phyloP scores from a whole-genome alignment of 64 coral and sea anemone genomes.

The Hydrozoanthus tunicans region DNA sequence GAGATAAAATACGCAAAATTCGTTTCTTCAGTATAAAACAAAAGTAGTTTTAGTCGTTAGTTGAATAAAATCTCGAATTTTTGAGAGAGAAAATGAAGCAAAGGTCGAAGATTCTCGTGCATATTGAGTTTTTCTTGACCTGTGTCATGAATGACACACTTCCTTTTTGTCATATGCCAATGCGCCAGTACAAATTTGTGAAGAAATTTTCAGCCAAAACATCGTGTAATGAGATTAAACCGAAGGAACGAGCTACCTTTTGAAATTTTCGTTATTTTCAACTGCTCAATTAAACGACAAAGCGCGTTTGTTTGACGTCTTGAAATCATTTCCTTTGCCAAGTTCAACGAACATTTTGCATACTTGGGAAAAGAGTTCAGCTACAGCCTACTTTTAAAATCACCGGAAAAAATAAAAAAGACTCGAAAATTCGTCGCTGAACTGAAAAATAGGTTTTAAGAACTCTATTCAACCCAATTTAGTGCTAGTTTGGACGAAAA shows the following conservation, averaged over 20 bases:
- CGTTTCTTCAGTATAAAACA: background rate
- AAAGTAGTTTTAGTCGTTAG: background rate
- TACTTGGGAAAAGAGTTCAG: constrained; percentile 41
- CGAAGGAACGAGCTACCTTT: background rate
- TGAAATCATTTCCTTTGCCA: constrained; percentile 46
- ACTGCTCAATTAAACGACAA: background rate
- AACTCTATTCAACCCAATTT: constrained; percentile 16
- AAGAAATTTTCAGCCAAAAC: constrained; percentile 29
- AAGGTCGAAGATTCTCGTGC: constrained; percentile 51
- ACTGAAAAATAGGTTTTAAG: constrained; percentile 25
- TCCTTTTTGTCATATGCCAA: constrained; percentile 46
- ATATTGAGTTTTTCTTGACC: constrained; percentile 65
- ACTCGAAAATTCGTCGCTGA: constrained; percentile 46
- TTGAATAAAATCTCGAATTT: background rate
- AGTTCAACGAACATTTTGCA: constrained; percentile 52
- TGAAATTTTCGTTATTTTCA: constrained; percentile 30
- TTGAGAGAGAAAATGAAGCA: background rate
- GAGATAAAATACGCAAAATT: background rate
- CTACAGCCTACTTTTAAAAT: constrained; percentile 52
- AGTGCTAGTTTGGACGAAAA: background rate
- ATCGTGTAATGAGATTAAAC: background rate
- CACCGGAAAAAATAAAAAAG: constrained; percentile 49
- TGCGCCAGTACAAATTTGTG: constrained; percentile 24
- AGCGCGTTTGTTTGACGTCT: constrained; percentile 9
- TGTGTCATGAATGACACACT: constrained; percentile 1